Conservation (phyloP, 1,140 invertebrate species). For the Dendrolimus kikuchii region DNA sequence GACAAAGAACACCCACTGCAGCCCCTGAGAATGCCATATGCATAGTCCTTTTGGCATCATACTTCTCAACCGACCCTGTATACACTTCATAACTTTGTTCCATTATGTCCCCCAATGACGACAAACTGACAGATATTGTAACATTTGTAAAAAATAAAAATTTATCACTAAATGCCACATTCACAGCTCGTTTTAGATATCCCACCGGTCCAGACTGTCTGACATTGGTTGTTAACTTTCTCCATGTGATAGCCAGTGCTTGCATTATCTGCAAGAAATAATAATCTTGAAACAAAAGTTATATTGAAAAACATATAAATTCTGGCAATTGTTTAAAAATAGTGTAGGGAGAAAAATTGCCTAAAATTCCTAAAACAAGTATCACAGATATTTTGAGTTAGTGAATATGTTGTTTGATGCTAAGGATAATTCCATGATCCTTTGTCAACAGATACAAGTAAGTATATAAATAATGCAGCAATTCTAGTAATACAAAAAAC, state of each 20-base stretch:
- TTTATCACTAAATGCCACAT: conserved; percentile 78
- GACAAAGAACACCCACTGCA: conserved; percentile 86
- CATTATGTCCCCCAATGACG: conserved; percentile 84
- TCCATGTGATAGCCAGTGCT: conserved; percentile 40
- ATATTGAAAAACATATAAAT: neutral
- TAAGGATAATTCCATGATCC: no score
- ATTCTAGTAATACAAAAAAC: no score
- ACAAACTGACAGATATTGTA: conserved; percentile 84
- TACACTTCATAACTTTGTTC: conserved; percentile 90
- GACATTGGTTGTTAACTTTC: conserved; percentile 40
- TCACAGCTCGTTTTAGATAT: conserved; percentile 32
- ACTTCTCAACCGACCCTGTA: conserved; percentile 75
- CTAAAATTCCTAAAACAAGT: no score
- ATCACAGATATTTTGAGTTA: no score
- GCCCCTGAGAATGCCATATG: conserved; percentile 88
- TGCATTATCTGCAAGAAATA: conserved; percentile 48
- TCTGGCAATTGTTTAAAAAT: no score
- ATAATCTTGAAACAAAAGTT: conserved; percentile 2
- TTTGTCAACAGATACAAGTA: no score
- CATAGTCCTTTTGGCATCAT: conserved; percentile 78
- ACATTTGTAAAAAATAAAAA: conserved; percentile 90
- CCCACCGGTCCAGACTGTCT: conserved; percentile 20
- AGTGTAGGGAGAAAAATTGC: no score
- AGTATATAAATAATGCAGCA: no score
- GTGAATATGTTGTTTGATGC: no score